Evolutionary conservation across 2,797 vertebrate genomes (phyloP), one percentile per base, ranked within the genome.

Genomic region (Micrastur ruficollis): DNA sequence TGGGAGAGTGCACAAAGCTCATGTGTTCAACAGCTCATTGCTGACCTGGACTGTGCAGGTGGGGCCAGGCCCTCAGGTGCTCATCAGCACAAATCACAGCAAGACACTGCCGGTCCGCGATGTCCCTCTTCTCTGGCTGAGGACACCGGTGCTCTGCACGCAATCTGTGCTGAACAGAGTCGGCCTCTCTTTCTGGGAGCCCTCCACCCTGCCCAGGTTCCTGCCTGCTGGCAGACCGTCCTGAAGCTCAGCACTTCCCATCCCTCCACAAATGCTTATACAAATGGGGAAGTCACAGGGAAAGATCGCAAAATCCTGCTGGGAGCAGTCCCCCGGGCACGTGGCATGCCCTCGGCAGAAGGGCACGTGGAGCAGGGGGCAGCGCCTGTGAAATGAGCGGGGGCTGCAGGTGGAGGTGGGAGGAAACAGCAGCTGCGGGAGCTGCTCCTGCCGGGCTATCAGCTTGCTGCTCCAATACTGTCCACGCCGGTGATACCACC

Each of bases 61-160:
- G 38, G 19, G 22, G 8, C 50, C n/a, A 63, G 49, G 32, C 27
- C 19, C 22, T 36, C 16, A 11, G 13, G 14, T 55, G 6, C 44
- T 71, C 5, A 36, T 46, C 52, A 52, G 27, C 58, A 84, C 73
- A 65, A 42, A 52, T 12, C 14, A 32, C 13, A 7, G 29, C 53
- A 49, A 38, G 44, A 50, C 32, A n/a, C 29, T 31, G 17, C 11
- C 8, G 36, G 8, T 46, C n/a, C 1, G 0, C 8, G 4, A 5
- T 9, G 16, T 55, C 47, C 26, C 12, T 49, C 55, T 89, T 16
- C 14, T 49, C 75, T 62, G 49, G 42, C 55, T 75, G 70, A 55
- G 68, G 55, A 31, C 2, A 3, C 8, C 19, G 31, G 31, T 68
- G 55, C 34, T 80, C 31, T 46, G 67, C 61, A 66, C 40, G 29